Base-by-base conservation (phyloP, 1,140 invertebrate genomes). In the Anadara kagoshimensis region DNA sequence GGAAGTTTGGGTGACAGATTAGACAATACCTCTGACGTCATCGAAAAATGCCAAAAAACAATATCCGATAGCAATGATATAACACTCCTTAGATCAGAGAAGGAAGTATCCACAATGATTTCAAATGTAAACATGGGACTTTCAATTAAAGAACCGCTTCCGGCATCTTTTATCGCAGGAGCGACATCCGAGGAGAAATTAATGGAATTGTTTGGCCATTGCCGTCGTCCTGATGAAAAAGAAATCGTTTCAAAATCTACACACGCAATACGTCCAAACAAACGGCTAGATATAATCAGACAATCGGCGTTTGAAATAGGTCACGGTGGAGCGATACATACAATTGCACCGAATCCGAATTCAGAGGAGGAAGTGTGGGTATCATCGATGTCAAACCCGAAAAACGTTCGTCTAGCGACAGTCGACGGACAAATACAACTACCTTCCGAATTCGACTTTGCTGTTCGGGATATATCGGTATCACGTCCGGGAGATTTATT, bases 401-500 rank as follows among this genome's bases (percentile, higher is more conserved):
- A 70, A 56, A 58, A 63, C n/a, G 53, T 47, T 12, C 68, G 63
- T 26, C 59, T 70, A 4, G 58, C 63, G 18, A 59, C 58, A 18
- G 47, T 70, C 10, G 58, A 70, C 29, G 68, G 68, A 22, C 43
- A 49, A 0, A 63, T 63, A 12, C 58, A 70, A 45, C 62, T 63
- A n/a, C 68, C 68, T 3, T 24, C 53, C 0, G 59, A 70, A 14
- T 56, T 70, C 20, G 68, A 70, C 44, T 70, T 70, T 56, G 58
- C 51, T 29, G 53, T 70, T 10, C 45, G 58, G 29, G 68, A 70
- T 29, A 20, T 70, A 18, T 41, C 59, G 3, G 61, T 70, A 26
- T 63, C 68, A 16, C 68, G 68, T n/a, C 49, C 24, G 8, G 68
- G 68, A 18, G 68, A 70, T 56, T 47, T 70, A 14, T 70, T 70